Evolutionary conservation across 2,113 vertebrate species (phyloP).

Genomic region (Myiagra hebetior): DNA sequence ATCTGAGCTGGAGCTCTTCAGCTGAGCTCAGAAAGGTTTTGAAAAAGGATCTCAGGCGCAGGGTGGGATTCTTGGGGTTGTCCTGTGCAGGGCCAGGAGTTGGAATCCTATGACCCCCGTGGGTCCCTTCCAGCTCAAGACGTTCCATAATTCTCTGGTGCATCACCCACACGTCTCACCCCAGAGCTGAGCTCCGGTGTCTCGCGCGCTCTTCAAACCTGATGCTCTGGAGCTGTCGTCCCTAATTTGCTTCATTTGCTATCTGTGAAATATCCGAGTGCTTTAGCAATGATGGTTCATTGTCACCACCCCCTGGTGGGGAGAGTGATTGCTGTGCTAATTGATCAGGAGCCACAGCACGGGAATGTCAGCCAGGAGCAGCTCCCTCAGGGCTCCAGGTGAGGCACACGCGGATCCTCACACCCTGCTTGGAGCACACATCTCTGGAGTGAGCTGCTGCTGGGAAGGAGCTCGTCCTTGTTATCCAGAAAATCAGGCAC

Average conservation of each 20-base stretch:
- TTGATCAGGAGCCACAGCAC: not conserved
- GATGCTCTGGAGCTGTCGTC: not conserved
- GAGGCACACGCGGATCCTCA: accelerated
- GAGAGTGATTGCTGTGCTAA: not conserved
- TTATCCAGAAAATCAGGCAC: not conserved
- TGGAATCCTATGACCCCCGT: not conserved
- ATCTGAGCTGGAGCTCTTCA: accelerated
- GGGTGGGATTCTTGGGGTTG: not conserved
- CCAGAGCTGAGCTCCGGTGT: accelerated
- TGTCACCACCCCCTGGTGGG: not conserved
- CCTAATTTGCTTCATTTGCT: not conserved
- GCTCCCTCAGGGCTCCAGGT: not conserved
- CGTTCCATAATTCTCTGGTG: not conserved
- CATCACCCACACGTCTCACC: not conserved
- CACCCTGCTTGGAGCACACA: not conserved
- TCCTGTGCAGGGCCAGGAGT: not conserved
- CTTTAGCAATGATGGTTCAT: not conserved
- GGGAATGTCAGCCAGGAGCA: not conserved
- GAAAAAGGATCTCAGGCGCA: not conserved
- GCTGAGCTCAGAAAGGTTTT: not conserved
- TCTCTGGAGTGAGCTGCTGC: accelerated
- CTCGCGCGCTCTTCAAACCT: accelerated
- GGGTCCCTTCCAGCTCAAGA: not conserved
- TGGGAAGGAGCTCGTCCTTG: not conserved
- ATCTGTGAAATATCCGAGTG: not conserved